Evolutionary conservation across 2,888 invertebrate genomes (phyloP).

Genomic region (Drosophila formosana): DNA sequence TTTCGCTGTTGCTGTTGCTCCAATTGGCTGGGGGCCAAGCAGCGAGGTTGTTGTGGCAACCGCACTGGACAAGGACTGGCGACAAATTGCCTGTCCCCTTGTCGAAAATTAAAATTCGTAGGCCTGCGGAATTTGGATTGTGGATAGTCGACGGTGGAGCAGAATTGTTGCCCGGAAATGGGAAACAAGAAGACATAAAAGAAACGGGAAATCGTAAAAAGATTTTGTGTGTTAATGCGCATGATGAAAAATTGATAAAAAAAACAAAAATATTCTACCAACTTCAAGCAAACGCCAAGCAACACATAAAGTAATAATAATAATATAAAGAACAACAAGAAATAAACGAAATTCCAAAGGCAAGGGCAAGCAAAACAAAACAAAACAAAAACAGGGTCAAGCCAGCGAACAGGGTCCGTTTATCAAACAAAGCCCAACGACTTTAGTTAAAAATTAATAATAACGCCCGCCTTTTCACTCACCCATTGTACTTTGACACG

Average conservation of each 20-base stretch:
- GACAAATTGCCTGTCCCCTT: constrained; percentile 67
- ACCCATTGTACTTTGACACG: constrained; percentile 84
- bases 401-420: constrained; percentile 9
- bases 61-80: constrained; percentile 40
- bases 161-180: constrained; percentile 34
- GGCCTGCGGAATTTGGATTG: constrained; percentile 67
- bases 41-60: constrained; percentile 26
- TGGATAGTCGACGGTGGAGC: constrained; percentile 12
- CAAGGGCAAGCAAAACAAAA: not conserved
- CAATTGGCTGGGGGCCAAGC: constrained; percentile 55
- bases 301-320: constrained; percentile 43
- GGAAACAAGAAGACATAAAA: constrained; percentile 45
- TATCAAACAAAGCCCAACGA: constrained; percentile 41
- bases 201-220: constrained; percentile 56
- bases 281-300: constrained; percentile 4
- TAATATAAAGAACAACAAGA: constrained; percentile 40
- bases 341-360: constrained; percentile 22
- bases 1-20: constrained; percentile 45
- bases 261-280: constrained; percentile 2
- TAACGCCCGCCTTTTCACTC: constrained; percentile 57
- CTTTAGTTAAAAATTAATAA: constrained; percentile 55
- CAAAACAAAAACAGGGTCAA: constrained; percentile 19
- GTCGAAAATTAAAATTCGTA: constrained; percentile 83
- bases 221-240: constrained; percentile 53
- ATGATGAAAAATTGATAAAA: constrained; percentile 47